A percentile compares a stretch with the other conserved stretches of the same genome.
Evolutionary conservation across 2,888 invertebrate genomes (phyloP).

Genomic region (Balanococcus diminutus): DNA sequence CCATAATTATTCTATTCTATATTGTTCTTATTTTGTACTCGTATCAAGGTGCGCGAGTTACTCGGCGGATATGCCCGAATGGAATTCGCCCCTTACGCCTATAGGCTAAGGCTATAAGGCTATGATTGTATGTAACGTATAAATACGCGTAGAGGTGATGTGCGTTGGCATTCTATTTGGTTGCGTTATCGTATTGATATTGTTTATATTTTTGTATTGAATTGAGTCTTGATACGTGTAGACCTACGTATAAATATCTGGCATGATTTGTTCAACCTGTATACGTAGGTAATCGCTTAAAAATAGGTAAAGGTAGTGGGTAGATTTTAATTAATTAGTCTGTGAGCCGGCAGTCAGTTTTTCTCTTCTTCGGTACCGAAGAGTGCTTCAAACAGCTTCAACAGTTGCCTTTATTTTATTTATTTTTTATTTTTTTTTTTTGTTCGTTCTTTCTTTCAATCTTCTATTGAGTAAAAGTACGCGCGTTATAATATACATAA

Average conservation of each 20-base stretch:
- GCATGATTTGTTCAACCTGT: constrained; percentile 7
- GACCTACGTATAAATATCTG: background rate
- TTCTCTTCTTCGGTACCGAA: constrained; percentile 14
- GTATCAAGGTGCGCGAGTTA: background rate
- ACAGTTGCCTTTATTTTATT: background rate
- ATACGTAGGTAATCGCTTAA: background rate
- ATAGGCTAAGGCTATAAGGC: no score
- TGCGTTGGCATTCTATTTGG: background rate
- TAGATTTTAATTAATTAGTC: constrained; percentile 2
- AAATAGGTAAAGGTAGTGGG: background rate
- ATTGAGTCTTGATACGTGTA: background rate
- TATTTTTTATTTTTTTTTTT: background rate
- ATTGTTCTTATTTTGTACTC: no score
- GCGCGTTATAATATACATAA: background rate
- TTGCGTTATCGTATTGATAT: background rate
- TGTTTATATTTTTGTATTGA: background rate
- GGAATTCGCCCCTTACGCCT: no score
- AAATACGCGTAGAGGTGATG: background rate
- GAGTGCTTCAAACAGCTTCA: constrained; percentile 17
- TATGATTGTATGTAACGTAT: background rate
- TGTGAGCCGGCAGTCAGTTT: background rate
- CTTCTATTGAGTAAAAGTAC: no score
- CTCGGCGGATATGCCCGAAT: background rate
- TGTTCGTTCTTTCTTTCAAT: background rate
- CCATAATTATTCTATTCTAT: no score